These are phyloP conservation scores for Drosophila carrolli DNA, from an alignment of 1,140 invertebrate species.

Conservation along the genomic window DNA sequence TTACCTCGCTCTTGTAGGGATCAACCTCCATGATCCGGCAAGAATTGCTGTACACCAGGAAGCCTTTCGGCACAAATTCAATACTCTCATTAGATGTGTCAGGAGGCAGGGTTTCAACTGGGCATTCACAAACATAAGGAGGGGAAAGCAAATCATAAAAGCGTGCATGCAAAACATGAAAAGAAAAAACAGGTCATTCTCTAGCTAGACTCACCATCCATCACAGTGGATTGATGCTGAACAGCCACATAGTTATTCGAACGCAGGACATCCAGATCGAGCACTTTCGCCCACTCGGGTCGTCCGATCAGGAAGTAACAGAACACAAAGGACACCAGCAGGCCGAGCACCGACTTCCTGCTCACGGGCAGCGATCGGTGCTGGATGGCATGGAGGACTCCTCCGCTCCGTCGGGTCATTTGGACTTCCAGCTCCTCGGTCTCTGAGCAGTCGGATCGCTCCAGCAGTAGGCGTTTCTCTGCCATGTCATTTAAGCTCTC, in stretches of 20 bases:
- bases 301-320: conserved; percentile 61
- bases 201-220: conserved; percentile 68
- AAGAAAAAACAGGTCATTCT: neutral
- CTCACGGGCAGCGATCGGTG: conserved; percentile 34
- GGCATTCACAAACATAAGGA: neutral
- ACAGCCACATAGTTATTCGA: conserved; percentile 41
- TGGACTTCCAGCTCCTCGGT: conserved; percentile 17
- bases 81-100: conserved; percentile 23
- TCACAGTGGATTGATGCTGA: conserved; percentile 70
- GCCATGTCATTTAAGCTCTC: conserved; percentile 44
- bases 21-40: conserved; percentile 90
- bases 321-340: conserved; percentile 51
- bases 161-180: conserved; percentile 13
- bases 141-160: neutral
- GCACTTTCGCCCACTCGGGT: conserved; percentile 49
- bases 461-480: conserved; percentile 53
- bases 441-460: conserved; percentile 18
- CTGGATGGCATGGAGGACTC: conserved; percentile 1
- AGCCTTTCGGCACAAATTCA: conserved; percentile 84
- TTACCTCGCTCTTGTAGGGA: conserved; percentile 89
- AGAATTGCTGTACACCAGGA: conserved; percentile 88
- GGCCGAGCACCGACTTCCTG: conserved; percentile 38
- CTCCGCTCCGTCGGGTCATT: conserved; percentile 3
- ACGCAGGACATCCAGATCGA: conserved; percentile 52
- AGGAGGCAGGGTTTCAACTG: neutral